These are phyloP conservation scores for Ceryle rudis DNA, from an alignment of 2,797 vertebrate species.

Conservation along the genomic window DNA sequence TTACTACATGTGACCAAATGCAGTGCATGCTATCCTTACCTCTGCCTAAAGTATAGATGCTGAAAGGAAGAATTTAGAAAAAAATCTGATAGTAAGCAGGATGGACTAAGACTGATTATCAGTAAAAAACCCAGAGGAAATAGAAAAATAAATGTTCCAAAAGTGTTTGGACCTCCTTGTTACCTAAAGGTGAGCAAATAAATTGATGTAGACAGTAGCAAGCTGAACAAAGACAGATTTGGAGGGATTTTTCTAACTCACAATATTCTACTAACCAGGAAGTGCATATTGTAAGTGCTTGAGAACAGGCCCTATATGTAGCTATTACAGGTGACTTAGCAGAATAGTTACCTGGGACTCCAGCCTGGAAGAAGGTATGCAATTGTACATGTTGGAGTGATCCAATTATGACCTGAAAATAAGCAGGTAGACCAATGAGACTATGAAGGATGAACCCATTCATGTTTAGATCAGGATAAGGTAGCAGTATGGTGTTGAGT, in stretches of 20 bases:
- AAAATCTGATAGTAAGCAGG: not conserved
- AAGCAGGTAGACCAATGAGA: not conserved
- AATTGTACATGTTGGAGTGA: not conserved
- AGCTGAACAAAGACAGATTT: conserved; percentile 36
- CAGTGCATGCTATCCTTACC: not conserved
- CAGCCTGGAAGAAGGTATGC: not conserved
- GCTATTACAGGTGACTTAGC: not conserved
- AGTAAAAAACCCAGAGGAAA: not conserved
- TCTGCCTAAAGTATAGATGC: not conserved
- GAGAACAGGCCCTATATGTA: not conserved
- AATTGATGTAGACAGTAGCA: conserved; percentile 40
- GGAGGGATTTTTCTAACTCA: not conserved
- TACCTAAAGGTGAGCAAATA: conserved; percentile 56
- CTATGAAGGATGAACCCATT: conserved; percentile 3
- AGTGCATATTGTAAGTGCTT: not conserved
- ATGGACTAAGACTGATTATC: not conserved
- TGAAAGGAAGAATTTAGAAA: not conserved
- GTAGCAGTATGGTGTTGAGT: conserved; percentile 17
- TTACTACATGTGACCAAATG: not conserved
- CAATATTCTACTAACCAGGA: not conserved
- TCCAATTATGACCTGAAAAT: not conserved
- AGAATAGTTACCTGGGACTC: not conserved
- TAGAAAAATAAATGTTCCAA: conserved; percentile 23
- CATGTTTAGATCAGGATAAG: conserved; percentile 13
- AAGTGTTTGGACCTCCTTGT: conserved; percentile 34